Conservation (phyloP, 2,888 invertebrate genomes). For the Dasypolia templi region DNA sequence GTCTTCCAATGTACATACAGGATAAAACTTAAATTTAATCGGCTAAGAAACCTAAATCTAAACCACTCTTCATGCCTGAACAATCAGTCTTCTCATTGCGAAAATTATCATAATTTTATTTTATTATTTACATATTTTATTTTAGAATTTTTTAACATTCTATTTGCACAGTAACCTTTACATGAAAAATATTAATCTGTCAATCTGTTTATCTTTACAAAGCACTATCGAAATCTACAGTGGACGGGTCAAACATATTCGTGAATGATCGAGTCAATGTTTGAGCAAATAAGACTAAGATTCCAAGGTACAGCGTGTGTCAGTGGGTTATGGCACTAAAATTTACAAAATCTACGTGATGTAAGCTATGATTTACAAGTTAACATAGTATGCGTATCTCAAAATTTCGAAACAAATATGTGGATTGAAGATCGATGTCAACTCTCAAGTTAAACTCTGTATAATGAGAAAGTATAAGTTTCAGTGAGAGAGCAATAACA, state of each 20-base stretch:
- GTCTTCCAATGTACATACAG: conserved; percentile 77
- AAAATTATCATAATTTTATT: conserved; percentile 86
- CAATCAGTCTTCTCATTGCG: conserved; percentile 90
- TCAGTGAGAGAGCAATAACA: conserved; percentile 45
- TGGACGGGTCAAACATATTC: conserved; percentile 81
- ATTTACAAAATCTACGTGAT: conserved; percentile 71
- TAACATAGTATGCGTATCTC: conserved; percentile 60
- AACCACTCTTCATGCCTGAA: conserved; percentile 86
- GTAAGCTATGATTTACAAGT: conserved; percentile 63
- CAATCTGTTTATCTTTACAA: conserved; percentile 70
- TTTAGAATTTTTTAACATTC: conserved; percentile 78
- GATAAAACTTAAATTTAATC: conserved; percentile 84
- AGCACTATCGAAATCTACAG: conserved; percentile 76
- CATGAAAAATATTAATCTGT: conserved; percentile 70
- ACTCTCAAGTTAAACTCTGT: conserved; percentile 50
- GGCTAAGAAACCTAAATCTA: conserved; percentile 85
- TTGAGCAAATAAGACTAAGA: conserved; percentile 79
- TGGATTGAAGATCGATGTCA: conserved; percentile 48
- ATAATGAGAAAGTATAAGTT: conserved; percentile 47
- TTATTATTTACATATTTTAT: conserved; percentile 76
- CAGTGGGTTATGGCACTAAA: conserved; percentile 82
- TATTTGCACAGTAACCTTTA: conserved; percentile 73
- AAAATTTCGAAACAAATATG: conserved; percentile 52
- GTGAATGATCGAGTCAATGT: conserved; percentile 64
- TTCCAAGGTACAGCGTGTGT: conserved; percentile 72